Evolutionary conservation across 2,113 vertebrate genomes (phyloP), one percentile per base, ranked within the genome.

Genomic region (Boulengeromyrus knoepffleri): DNA sequence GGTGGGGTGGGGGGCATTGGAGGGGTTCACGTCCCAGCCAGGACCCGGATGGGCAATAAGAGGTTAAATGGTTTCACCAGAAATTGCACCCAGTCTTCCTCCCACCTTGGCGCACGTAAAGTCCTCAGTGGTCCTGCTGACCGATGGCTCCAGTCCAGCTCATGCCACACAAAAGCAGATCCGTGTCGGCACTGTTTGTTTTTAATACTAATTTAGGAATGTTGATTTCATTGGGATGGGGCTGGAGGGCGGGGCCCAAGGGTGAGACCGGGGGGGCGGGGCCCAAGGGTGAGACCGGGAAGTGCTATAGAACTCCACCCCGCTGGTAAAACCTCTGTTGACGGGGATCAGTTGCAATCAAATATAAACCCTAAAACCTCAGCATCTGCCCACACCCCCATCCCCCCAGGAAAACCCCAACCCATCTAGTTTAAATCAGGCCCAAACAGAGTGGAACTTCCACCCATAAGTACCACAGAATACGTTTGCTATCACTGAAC

Each of bases 341-440:
- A 42, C 36, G 13, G 66, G 49, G 17, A 62, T 89, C 36, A n/a
- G 31, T 39, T 4, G 24, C 9, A 53, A 80, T 36, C 36, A 89
- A 89, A 89, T 84, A 89, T 58, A 56, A 52, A 89, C 24, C 49
- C 13, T 89, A 47, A 89, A 74, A 89, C 88, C 31, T 56, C 88
- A 84, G 89, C 89, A 89, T 39, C 12, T 89, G 39, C 21, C 24
- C 12, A 6, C 88, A n/a, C 36, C 12, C 31, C 31, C 77, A 50
- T 50, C 49, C 49, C 52, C 42, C 50, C 8, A 36, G 39, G 45
- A 36, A 15, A 46, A 1, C 8, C 77, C 56, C 80, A 6, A 50
- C 50, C 89, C 21, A 58, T 56, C 12, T 31, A 19, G 50, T 36
- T 89, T 77, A 89, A 77, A 10, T 5, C 10, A 24, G 31, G 19